phyloP scores from a whole-genome alignment of 2,113 vertebrate species.

The Nesoenas mayeri region DNA sequence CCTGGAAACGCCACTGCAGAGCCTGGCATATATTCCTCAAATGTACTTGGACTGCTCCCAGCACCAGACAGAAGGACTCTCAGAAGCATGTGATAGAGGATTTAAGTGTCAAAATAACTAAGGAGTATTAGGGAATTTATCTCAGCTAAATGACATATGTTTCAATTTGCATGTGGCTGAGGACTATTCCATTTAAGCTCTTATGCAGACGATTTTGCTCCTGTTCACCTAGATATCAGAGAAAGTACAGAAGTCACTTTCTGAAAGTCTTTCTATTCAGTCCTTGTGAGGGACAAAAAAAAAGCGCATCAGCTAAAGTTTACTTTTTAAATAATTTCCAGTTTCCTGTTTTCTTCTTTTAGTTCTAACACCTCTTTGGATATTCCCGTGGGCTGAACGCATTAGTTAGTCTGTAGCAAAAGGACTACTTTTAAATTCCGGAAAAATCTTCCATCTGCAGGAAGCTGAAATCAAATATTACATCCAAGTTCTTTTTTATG shows the following conservation, averaged over 20 bases:
- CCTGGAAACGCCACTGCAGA: neutral
- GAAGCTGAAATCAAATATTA: constrained; percentile 2
- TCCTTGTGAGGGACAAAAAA: neutral
- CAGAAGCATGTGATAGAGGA: neutral
- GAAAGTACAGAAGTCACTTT: neutral
- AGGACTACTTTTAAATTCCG: constrained; percentile 36
- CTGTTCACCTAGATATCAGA: neutral
- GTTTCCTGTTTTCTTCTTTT: neutral
- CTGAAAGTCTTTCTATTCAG: neutral
- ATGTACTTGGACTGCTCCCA: constrained; percentile 1
- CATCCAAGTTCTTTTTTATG: constrained; percentile 1
- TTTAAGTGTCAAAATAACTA: constrained; percentile 56
- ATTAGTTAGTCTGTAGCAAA: neutral
- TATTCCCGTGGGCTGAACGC: constrained; percentile 17
- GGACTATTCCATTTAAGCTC: constrained; percentile 19
- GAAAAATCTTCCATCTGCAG: constrained; percentile 30
- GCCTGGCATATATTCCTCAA: neutral
- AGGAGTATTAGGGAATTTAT: constrained; percentile 61
- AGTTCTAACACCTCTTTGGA: neutral
- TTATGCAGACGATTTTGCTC: constrained; percentile 8
- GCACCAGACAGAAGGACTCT: neutral
- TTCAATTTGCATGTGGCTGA: constrained; percentile 46
- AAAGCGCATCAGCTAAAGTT: neutral
- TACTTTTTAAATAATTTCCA: neutral
- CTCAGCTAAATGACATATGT: constrained; percentile 48